phyloP scores from a whole-genome alignment of 2,113 vertebrate genomes.

The Notarius lentiginosus region DNA sequence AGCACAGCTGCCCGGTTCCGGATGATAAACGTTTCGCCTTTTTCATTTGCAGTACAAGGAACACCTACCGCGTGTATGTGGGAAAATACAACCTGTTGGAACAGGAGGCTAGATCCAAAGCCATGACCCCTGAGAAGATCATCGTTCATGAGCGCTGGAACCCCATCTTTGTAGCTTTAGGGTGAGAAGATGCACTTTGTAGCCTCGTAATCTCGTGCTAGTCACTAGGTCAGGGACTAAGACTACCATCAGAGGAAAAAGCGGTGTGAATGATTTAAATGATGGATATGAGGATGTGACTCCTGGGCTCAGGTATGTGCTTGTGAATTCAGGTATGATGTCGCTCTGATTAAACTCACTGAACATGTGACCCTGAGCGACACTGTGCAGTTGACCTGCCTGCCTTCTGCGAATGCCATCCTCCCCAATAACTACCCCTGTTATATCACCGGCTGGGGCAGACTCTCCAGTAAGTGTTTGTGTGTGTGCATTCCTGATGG shows the following conservation, averaged over 20 bases:
- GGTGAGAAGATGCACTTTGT: conserved; percentile 58
- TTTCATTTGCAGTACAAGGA: conserved; percentile 59
- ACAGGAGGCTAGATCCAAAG: conserved; percentile 68
- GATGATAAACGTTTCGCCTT: too few species aligned
- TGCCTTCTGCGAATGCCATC: conserved; percentile 66
- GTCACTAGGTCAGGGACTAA: not conserved
- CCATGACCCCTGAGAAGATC: conserved; percentile 74
- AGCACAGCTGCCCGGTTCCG: too few species aligned
- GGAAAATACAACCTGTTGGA: conserved; percentile 80
- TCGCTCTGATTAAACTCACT: conserved; percentile 77
- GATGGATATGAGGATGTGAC: not conserved
- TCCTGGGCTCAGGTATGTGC: conserved; percentile 8
- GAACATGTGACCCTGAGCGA: conserved; percentile 70
- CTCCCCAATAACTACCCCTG: conserved; percentile 74
- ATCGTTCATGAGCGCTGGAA: conserved; percentile 85
- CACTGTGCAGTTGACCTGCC: conserved; percentile 69
- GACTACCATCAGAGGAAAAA: not conserved
- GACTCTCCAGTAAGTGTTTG: conserved; percentile 71
- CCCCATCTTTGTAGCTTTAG: conserved; percentile 70
- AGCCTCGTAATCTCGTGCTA: not conserved
- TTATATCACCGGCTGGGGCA: conserved; percentile 79
- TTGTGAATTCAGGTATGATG: conserved; percentile 67
- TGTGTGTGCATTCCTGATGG: not conserved
- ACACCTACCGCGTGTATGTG: conserved; percentile 82
- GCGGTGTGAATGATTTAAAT: too few species aligned